Evolutionary conservation across 2,888 invertebrate genomes (phyloP).

Genomic region (Orthosia incerta): DNA sequence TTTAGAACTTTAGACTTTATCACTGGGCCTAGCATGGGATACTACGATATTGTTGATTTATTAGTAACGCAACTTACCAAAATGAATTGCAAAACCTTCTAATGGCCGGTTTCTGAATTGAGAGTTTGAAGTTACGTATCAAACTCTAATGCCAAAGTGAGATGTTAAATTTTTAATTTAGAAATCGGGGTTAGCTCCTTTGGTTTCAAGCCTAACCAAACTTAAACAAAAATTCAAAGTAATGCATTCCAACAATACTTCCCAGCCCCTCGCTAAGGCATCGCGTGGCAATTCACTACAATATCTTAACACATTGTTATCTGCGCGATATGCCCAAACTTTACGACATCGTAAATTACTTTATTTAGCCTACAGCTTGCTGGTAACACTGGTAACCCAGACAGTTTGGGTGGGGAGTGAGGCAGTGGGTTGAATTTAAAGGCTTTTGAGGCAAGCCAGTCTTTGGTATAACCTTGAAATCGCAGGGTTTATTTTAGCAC

Average conservation of each 20-base stretch:
- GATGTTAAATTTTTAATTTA: too few relatives aligned
- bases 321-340: constrained; percentile 49
- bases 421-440: constrained; percentile 10
- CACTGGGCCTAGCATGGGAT: too few relatives aligned
- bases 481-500: too few relatives aligned
- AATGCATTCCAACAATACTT: constrained; percentile 7
- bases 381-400: constrained; percentile 18
- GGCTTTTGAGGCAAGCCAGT: neutral
- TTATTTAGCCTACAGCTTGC: constrained; percentile 40
- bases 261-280: constrained; percentile 31
- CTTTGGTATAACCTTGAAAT: neutral
- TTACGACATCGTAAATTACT: constrained; percentile 55
- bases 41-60: too few relatives aligned
- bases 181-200: too few relatives aligned
- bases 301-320: constrained; percentile 58
- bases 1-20: too few relatives aligned
- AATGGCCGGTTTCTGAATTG: too few relatives aligned
- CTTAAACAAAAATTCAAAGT: constrained; percentile 7
- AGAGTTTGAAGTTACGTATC: too few relatives aligned
- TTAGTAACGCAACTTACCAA: too few relatives aligned
- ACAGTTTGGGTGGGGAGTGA: neutral
- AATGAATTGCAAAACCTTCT: too few relatives aligned
- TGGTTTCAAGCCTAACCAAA: neutral
- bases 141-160: too few relatives aligned
- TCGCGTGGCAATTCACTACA: constrained; percentile 56